Base-by-base conservation (phyloP, 2,888 invertebrate genomes). In the Leptopilina myrica region DNA sequence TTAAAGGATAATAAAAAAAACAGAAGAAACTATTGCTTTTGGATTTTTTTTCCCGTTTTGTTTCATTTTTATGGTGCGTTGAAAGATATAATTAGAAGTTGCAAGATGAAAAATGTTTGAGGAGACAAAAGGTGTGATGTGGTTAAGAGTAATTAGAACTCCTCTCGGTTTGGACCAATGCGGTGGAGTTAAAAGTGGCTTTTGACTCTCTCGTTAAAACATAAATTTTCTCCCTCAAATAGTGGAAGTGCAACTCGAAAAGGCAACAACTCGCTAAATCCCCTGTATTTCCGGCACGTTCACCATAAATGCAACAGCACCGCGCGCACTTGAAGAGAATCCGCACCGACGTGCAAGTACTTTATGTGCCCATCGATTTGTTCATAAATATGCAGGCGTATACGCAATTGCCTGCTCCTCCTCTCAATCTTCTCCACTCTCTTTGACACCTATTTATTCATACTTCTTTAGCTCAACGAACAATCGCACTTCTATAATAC, bases 171-270 rank as follows among this genome's bases (percentile, higher is more conserved):
- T 49, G 76, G 76, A 14, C 64, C 64, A 43, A 64, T 64, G 64
- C 49, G 62, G 76, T 56, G 64, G 43, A 64, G n/a, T 64, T 76
- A 64, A 76, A 62, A 64, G 76, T 64, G 12, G 64, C 76, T 64
- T 20, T 64, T 76, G 43, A 64, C 46, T 76, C 46, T 33, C 46
- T 33, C 46, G 76, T 76, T 76, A 15, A 64, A 76, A 76, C 76
- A 76, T 76, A 76, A 76, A 76, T 76, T 76, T 64, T 76, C 64
- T 76, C 64, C 76, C 64, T 76, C 46, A 76, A 76, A 76, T 40
- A 64, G 43, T 76, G 43, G 64, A 43, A 76, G 9, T 64, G 46
- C 64, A 20, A 62, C 64, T 62, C 20, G 46, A 49, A 64, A 62
- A 33, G 76, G 76, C 76, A 76, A 76, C 62, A 56, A 76, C 62